Conservation (phyloP, 2,113 vertebrate genomes). For the Coracopsis vasa region DNA sequence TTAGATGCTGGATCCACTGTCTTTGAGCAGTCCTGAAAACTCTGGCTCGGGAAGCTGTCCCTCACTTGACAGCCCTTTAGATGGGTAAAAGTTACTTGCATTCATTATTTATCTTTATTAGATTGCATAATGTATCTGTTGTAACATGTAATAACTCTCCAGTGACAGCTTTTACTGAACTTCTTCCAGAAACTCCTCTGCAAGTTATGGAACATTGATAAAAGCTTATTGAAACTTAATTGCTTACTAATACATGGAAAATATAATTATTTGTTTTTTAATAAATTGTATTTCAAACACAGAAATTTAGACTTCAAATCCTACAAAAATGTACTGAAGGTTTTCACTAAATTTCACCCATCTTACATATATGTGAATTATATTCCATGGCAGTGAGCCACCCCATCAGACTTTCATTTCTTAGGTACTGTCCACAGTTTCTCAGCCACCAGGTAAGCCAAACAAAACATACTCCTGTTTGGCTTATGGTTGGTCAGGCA, state of each 20-base stretch:
- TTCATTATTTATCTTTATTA: background rate
- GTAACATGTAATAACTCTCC: background rate
- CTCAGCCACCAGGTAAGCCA: background rate
- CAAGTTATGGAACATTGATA: background rate
- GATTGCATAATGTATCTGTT: background rate
- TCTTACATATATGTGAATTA: background rate
- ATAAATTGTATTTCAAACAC: background rate
- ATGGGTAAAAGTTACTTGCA: conserved; percentile 82
- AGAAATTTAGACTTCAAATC: background rate
- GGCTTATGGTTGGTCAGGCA: background rate
- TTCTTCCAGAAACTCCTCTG: background rate
- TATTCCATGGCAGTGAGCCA: background rate
- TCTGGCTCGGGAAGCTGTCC: conserved; percentile 98
- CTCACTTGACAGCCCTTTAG: conserved; percentile 96
- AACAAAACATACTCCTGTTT: background rate
- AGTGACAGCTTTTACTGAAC: background rate
- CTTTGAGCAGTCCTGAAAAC: conserved; percentile 98
- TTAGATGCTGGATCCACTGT: conserved; percentile 97
- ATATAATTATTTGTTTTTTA: background rate
- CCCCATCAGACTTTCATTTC: background rate
- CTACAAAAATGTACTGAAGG: background rate
- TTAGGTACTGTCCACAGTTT: background rate
- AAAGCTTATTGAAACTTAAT: background rate
- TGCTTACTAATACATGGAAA: background rate
- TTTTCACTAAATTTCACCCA: background rate